Conservation (phyloP, 1,140 invertebrate genomes). For the Drosophila baimaii region DNA sequence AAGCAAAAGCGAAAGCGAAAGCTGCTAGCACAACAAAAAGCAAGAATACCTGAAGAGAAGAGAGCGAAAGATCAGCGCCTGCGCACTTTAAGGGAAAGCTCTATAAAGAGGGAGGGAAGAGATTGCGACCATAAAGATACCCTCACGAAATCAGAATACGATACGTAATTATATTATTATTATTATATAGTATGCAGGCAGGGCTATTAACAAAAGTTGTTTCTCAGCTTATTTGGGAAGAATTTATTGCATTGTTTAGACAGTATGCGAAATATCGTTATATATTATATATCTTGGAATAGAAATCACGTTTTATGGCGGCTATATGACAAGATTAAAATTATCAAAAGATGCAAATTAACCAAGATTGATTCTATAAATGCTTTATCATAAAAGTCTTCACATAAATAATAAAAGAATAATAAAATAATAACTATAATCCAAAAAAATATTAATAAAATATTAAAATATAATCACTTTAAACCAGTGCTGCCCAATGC, state of each 20-base stretch:
- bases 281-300: too few relatives aligned
- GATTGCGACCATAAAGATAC: conserved; percentile 7
- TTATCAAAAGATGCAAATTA: not conserved
- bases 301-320: not conserved
- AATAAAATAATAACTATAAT: too few relatives aligned
- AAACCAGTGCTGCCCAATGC: too few relatives aligned
- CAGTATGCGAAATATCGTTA: not conserved
- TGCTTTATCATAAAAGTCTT: not conserved
- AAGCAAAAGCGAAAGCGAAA: conserved; percentile 37
- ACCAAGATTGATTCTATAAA: not conserved
- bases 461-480: too few relatives aligned
- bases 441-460: too few relatives aligned
- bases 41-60: conserved; percentile 1
- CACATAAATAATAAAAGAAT: too few relatives aligned
- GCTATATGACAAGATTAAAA: not conserved
- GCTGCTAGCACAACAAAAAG: conserved; percentile 52
- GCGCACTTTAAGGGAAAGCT: conserved; percentile 10
- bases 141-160: not conserved
- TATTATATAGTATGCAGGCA: not conserved
- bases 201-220: not conserved
- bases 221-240: not conserved
- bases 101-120: not conserved
- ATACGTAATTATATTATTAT: conserved; percentile 9
- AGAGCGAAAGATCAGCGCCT: conserved; percentile 18
- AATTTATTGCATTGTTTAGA: not conserved